Evolutionary conservation across 2,888 invertebrate species (phyloP), one percentile per base, ranked within the genome.

Genomic region (Acronicta alni): DNA sequence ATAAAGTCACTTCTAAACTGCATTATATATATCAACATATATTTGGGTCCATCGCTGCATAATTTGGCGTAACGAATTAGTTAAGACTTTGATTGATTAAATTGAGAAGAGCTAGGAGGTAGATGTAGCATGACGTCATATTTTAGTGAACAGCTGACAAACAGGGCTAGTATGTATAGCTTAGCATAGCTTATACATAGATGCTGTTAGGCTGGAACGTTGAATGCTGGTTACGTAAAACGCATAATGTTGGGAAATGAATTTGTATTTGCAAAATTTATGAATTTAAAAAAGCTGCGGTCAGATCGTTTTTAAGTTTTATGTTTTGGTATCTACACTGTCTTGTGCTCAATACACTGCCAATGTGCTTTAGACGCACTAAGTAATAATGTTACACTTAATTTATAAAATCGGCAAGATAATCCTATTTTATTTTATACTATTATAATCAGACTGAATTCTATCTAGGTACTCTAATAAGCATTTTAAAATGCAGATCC

Each of bases 1-100:
- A 71, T 30, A 56, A 15, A 16, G 51, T 43, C 61, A 61, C 45
- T 8, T 46, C 37, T 43, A 52, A 68, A 55, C 59, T 44, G 39
- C 42, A 47, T 55, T 32, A 42, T 45, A 48, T 62, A 71, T 73
- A 70, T 65, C 67, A 80, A 79, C 66, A 75, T 53, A 77, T 75
- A 79, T 78, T 87, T 87, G 92, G 92, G 92, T 92, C 92, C 92
- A 93, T 73, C 77, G 89, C 89, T 87, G 86, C 80, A 72, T 84
- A 85, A 80, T 80, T 86, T 84, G 89, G 88, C 86, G 80, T 86
- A 89, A 88, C 90, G 91, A 92, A 92, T 89, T 91, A 91, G 88
- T 71, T 79, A 86, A 83, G 80, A 72, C 66, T 75, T 69, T 66
- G 66, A 71, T 72, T 68, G 57, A 46, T 51, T 62, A 47, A 44